phyloP scores from a whole-genome alignment of 2,888 invertebrate species.

The Lysandra bellargus region DNA sequence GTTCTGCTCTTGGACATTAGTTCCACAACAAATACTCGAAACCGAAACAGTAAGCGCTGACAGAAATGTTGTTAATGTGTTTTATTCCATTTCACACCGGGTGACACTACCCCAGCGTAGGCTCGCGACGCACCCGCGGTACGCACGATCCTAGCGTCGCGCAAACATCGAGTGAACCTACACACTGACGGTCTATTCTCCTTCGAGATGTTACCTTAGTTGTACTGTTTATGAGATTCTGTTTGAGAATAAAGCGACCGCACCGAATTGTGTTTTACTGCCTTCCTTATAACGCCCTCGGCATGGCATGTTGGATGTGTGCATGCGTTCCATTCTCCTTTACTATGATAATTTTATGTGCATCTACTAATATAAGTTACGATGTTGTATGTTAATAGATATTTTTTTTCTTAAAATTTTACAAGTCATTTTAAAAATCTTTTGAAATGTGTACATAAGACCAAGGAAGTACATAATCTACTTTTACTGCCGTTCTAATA shows the following conservation, averaged over 20 bases:
- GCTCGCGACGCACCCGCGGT: constrained; percentile 57
- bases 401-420: not conserved
- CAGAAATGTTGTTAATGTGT: constrained; percentile 75
- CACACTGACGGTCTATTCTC: constrained; percentile 54
- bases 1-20: constrained; percentile 78
- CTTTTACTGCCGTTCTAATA: constrained; percentile 63
- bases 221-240: constrained; percentile 57
- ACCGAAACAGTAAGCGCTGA: constrained; percentile 77
- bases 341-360: constrained; percentile 19
- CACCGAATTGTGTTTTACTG: constrained; percentile 80
- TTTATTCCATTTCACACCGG: constrained; percentile 71
- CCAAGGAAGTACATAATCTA: constrained; percentile 35
- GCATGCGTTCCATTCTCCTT: constrained; percentile 53
- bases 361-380: constrained; percentile 10
- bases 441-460: not conserved
- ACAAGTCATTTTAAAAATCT: not conserved
- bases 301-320: constrained; percentile 74
- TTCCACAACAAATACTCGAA: constrained; percentile 74
- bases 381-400: not conserved
- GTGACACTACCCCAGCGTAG: constrained; percentile 58
- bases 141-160: constrained; percentile 48
- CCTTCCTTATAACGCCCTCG: constrained; percentile 62
- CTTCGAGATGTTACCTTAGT: constrained; percentile 63
- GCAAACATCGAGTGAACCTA: constrained; percentile 48
- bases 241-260: constrained; percentile 74